Evolutionary conservation across 2,888 invertebrate genomes (phyloP).

Genomic region (Esperia sulphurella): DNA sequence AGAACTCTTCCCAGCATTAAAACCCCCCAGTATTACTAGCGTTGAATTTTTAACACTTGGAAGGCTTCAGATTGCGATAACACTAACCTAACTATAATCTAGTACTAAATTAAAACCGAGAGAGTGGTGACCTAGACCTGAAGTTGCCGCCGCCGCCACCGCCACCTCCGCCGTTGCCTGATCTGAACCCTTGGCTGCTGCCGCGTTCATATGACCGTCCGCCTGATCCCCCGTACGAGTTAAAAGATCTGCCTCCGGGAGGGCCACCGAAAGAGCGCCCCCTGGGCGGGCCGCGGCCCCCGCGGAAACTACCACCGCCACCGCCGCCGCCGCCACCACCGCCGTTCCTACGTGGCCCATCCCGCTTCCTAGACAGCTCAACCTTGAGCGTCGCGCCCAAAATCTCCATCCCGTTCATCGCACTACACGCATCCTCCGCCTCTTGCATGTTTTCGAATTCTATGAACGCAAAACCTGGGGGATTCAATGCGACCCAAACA

Average conservation of each 20-base stretch:
- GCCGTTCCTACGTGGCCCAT: conserved; percentile 83
- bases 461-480: conserved; percentile 96
- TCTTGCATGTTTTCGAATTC: conserved; percentile 94
- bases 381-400: conserved; percentile 93
- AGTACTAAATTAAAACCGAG: conserved; percentile 69
- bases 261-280: conserved; percentile 75
- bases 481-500: conserved; percentile 96
- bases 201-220: conserved; percentile 46
- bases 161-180: conserved; percentile 65
- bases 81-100: conserved; percentile 75
- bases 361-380: conserved; percentile 91
- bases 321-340: conserved; percentile 71
- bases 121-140: conserved; percentile 74
- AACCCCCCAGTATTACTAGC: conserved; percentile 64
- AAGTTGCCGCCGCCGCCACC: conserved; percentile 72
- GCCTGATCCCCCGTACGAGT: conserved; percentile 37
- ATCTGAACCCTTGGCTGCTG: conserved; percentile 34
- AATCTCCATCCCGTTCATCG: conserved; percentile 92
- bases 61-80: conserved; percentile 79
- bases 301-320: conserved; percentile 72
- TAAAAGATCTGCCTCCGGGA: conserved; percentile 40
- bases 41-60: conserved; percentile 74
- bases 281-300: conserved; percentile 49
- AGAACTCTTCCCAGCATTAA: conserved; percentile 69
- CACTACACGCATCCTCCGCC: conserved; percentile 93